Evolutionary conservation across 2,797 vertebrate species (phyloP).

Genomic region (Anguilla marmorata): DNA sequence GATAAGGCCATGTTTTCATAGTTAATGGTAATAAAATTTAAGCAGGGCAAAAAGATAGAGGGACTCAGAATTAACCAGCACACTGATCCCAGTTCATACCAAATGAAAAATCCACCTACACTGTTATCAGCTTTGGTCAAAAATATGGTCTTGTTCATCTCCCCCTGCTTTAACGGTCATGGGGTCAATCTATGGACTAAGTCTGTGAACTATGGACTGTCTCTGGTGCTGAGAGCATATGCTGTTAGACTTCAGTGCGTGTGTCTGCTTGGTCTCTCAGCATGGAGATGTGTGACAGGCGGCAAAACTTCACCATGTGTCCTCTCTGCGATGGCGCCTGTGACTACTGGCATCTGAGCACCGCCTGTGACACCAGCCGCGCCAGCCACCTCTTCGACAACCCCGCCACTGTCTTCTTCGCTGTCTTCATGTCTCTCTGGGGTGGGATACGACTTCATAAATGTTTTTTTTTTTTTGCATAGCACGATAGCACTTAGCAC

Average conservation of each 20-base stretch:
- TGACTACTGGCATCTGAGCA: slow-evolving; percentile 93
- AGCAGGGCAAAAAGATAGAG: no score
- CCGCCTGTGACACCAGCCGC: slow-evolving; percentile 85
- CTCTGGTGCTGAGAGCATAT: slow-evolving; percentile 9
- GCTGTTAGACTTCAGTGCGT: slow-evolving; percentile 28
- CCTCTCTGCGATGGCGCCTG: slow-evolving; percentile 93
- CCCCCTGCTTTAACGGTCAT: not conserved
- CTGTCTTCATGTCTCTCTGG: slow-evolving; percentile 98
- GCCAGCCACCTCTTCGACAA: slow-evolving; percentile 98
- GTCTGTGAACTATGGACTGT: not conserved
- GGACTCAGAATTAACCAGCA: no score
- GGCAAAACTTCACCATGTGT: slow-evolving; percentile 94
- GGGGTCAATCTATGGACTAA: not conserved
- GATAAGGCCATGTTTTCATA: not conserved
- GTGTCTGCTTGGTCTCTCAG: slow-evolving; percentile 61
- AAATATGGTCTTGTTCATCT: not conserved
- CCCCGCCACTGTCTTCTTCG: slow-evolving; percentile 93
- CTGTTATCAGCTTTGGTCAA: not conserved
- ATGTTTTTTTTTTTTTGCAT: no score
- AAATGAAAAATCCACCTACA: not conserved
- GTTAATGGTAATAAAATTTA: not conserved
- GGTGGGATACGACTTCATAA: slow-evolving; percentile 64
- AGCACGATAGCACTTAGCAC: not conserved
- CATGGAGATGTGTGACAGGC: slow-evolving; percentile 91
- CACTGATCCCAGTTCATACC: no score